Evolutionary conservation across 1,140 invertebrate genomes (phyloP).

Genomic region (Dufourea novaeangliae): DNA sequence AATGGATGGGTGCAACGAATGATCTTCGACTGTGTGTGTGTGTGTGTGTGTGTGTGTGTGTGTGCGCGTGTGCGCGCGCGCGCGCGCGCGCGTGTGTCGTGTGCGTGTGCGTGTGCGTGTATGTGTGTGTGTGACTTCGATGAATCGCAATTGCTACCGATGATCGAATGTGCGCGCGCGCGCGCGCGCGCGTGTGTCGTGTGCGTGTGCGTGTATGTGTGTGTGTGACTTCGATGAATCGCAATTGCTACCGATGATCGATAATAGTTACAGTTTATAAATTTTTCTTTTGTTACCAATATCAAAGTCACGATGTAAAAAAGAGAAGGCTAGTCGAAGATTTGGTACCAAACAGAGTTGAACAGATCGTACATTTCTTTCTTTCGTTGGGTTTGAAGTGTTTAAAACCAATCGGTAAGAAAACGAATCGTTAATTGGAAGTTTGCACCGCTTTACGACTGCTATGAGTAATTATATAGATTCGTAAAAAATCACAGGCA

Average conservation of each 20-base stretch:
- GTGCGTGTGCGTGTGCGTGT: no score
- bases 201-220: no score
- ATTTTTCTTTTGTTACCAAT: not conserved
- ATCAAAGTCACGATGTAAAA: not conserved
- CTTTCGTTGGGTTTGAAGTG: not conserved
- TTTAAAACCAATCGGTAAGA: not conserved
- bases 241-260: slow-evolving; percentile 8
- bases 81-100: no score
- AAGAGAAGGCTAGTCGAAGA: not conserved
- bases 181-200: no score
- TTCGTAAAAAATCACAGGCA: slow-evolving; percentile 40
- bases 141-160: not conserved
- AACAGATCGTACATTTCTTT: not conserved
- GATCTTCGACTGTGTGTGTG: not conserved
- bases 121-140: no score
- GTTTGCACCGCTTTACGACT: not conserved
- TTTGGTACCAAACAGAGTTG: not conserved
- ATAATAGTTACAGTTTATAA: not conserved
- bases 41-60: no score
- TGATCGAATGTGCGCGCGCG: no score
- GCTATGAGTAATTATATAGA: slow-evolving; percentile 2
- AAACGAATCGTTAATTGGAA: not conserved
- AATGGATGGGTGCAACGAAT: not conserved
- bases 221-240: not conserved
- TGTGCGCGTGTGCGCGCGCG: no score